Percentiles rank a stretch among this genome's conserved stretches.
Evolutionary conservation across 2,113 vertebrate species (phyloP).

Genomic region (Pheucticus melanocephalus): DNA sequence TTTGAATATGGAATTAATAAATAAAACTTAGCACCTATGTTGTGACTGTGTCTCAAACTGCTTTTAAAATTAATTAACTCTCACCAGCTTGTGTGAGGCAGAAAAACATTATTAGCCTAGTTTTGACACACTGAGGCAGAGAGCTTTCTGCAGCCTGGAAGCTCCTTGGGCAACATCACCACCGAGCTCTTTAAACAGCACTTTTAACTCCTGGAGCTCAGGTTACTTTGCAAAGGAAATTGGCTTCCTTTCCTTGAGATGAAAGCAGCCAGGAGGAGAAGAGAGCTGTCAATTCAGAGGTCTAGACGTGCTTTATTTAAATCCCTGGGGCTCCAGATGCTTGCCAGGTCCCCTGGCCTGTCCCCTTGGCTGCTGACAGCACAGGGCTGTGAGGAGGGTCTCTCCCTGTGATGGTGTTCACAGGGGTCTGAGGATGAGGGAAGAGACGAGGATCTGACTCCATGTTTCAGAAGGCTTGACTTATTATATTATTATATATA

Average conservation of each 20-base stretch:
- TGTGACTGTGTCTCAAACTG: neutral
- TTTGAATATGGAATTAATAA: constrained; percentile 24
- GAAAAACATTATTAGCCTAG: constrained; percentile 27
- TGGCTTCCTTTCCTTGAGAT: neutral
- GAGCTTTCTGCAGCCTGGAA: neutral
- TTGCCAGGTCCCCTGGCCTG: neutral
- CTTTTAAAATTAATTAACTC: constrained; percentile 32
- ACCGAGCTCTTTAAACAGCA: neutral
- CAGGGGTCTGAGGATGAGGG: no score
- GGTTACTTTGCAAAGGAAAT: constrained; percentile 33
- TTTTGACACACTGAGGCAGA: neutral
- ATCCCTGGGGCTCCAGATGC: neutral
- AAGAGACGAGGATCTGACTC: no score
- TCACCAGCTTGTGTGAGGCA: neutral
- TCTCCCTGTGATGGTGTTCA: neutral
- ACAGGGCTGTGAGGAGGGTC: fast-evolving
- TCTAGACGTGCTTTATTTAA: neutral
- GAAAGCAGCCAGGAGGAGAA: neutral
- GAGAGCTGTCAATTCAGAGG: neutral
- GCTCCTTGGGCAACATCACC: neutral
- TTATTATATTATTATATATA: no score
- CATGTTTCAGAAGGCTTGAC: no score
- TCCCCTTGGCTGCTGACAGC: neutral
- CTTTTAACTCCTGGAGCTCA: constrained; percentile 15
- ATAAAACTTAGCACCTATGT: neutral